A percentile compares a stretch with the other conserved stretches of the same genome.
phyloP scores from a whole-genome alignment of 2,888 invertebrate genomes.

The Eucera pruinosa region DNA sequence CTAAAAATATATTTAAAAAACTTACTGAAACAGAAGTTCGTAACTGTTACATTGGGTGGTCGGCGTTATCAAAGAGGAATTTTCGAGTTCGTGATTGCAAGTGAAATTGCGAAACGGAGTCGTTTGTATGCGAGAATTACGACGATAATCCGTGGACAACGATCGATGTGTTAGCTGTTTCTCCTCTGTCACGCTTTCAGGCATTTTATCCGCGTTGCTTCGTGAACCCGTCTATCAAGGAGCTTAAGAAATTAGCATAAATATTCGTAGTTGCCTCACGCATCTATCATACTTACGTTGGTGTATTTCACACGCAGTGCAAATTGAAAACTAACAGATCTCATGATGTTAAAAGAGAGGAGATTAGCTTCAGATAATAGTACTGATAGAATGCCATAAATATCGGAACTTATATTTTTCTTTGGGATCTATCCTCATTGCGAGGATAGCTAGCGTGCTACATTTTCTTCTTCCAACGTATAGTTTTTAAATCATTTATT shows the following conservation, averaged over 20 bases:
- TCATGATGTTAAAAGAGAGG: conserved; percentile 12
- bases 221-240: conserved; percentile 46
- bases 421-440: too few relatives aligned
- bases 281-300: conserved; percentile 51
- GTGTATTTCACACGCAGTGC: conserved; percentile 20
- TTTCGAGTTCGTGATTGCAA: conserved; percentile 46
- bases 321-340: conserved; percentile 55
- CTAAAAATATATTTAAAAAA: neutral
- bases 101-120: conserved; percentile 47
- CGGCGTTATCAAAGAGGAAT: conserved; percentile 53
- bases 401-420: conserved; percentile 7
- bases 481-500: too few relatives aligned
- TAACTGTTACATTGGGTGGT: conserved; percentile 63
- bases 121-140: conserved; percentile 40
- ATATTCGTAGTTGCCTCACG: conserved; percentile 42
- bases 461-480: too few relatives aligned
- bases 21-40: conserved; percentile 33
- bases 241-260: conserved; percentile 60
- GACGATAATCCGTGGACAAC: conserved; percentile 58
- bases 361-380: conserved; percentile 21
- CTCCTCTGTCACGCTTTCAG: conserved; percentile 38
- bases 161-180: conserved; percentile 56
- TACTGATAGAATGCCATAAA: conserved; percentile 9
- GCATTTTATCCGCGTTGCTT: conserved; percentile 21
- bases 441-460: too few relatives aligned